A percentile compares a stretch with the other conserved stretches of the same genome.
Evolutionary conservation across 2,888 invertebrate genomes (phyloP).

Genomic region (Leucoma salicis): DNA sequence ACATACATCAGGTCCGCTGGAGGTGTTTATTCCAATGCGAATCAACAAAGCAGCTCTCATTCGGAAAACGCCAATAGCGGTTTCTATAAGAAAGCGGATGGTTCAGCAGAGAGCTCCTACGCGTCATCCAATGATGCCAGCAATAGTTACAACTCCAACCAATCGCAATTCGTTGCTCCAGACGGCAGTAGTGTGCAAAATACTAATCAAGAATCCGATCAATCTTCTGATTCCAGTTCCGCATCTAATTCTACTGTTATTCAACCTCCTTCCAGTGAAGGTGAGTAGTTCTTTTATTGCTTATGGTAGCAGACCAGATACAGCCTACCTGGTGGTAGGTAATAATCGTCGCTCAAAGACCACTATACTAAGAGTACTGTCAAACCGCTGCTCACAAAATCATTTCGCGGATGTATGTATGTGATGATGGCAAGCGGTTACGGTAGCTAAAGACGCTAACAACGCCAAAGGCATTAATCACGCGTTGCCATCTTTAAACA

Average conservation of each 20-base stretch:
- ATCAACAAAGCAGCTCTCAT: not conserved
- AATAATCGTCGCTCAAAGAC: too few species aligned
- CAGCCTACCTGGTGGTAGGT: too few species aligned
- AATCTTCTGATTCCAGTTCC: not conserved
- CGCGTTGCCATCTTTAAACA: too few species aligned
- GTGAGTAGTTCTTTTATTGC: not conserved
- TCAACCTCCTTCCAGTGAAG: not conserved
- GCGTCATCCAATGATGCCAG: not conserved
- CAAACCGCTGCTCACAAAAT: too few species aligned
- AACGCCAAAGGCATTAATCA: too few species aligned
- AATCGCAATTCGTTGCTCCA: not conserved
- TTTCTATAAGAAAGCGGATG: not conserved
- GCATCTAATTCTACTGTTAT: not conserved
- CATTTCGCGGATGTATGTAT: too few species aligned
- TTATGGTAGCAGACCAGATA: too few species aligned
- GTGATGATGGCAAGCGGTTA: too few species aligned
- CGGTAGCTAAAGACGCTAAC: too few species aligned
- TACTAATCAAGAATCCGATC: not conserved
- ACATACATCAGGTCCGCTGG: not conserved
- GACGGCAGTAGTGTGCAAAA: not conserved
- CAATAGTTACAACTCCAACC: not conserved
- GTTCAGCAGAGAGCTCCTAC: not conserved
- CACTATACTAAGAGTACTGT: too few species aligned
- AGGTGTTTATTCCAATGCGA: not conserved
- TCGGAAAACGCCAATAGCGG: not conserved